Percentiles rank a stretch among this genome's conserved stretches.
Evolutionary conservation across 1,140 invertebrate genomes (phyloP).

Genomic region (Melitaea cinxia): DNA sequence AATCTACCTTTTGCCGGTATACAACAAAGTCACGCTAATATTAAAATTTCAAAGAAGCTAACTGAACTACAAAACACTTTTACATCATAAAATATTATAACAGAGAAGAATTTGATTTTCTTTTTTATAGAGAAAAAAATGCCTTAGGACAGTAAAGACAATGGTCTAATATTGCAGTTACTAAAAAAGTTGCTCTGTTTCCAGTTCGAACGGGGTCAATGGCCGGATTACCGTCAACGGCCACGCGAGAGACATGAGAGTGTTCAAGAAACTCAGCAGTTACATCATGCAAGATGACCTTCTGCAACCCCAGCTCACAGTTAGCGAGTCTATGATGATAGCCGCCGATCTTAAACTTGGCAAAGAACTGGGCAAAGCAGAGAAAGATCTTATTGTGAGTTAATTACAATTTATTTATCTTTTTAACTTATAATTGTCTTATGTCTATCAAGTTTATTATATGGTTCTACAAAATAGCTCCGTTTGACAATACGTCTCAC

Average conservation of each 20-base stretch:
- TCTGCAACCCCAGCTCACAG: slow-evolving; percentile 89
- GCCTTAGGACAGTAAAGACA: too few species aligned
- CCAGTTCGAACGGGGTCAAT: slow-evolving; percentile 83
- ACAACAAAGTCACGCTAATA: too few species aligned
- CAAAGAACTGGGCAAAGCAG: slow-evolving; percentile 58
- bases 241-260: slow-evolving; percentile 86
- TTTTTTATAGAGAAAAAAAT: too few species aligned
- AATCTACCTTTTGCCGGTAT: too few species aligned
- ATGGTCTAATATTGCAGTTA: too few species aligned
- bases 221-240: slow-evolving; percentile 90
- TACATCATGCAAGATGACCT: slow-evolving; percentile 97
- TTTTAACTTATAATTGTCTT: background rate
- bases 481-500: too few species aligned
- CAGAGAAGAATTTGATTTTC: too few species aligned
- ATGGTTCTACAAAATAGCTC: too few species aligned
- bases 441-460: too few species aligned
- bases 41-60: too few species aligned
- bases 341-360: slow-evolving; percentile 94
- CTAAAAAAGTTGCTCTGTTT: background rate
- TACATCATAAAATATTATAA: too few species aligned
- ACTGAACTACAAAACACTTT: background rate
- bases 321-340: slow-evolving; percentile 91
- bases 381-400: slow-evolving; percentile 75
- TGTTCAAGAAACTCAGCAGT: slow-evolving; percentile 90
- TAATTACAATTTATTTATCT: background rate